A percentile compares a stretch with the other conserved stretches of the same genome.
phyloP scores from a whole-genome alignment of 1,140 invertebrate species.

The Drosophila ficusphila region DNA sequence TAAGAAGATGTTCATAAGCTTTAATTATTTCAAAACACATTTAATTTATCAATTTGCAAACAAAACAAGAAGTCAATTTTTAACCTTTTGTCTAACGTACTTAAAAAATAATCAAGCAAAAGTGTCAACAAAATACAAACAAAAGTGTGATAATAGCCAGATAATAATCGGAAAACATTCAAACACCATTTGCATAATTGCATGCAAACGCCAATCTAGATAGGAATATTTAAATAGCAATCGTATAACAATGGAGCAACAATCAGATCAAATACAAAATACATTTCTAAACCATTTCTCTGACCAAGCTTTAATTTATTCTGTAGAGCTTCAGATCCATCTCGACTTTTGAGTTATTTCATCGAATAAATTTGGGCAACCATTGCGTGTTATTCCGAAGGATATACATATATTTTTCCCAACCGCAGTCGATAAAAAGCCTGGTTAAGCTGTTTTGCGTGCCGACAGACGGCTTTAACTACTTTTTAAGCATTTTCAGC shows the following conservation, averaged over 20 bases:
- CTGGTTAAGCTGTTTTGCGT: constrained; percentile 11
- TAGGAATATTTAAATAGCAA: neutral
- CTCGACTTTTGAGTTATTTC: neutral
- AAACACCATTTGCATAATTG: constrained; percentile 7
- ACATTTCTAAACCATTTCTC: neutral
- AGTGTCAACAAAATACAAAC: neutral
- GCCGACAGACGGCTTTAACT: constrained; percentile 29
- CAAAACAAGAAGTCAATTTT: too few species aligned
- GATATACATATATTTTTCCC: neutral
- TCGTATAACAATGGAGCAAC: neutral
- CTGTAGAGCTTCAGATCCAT: neutral
- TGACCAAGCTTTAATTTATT: neutral
- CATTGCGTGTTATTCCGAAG: neutral
- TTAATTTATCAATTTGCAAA: too few species aligned
- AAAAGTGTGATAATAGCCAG: neutral
- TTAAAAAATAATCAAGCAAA: neutral
- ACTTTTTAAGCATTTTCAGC: constrained; percentile 44
- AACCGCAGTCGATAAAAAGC: neutral
- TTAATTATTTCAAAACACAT: too few species aligned
- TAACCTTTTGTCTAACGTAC: neutral
- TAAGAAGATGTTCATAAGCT: too few species aligned
- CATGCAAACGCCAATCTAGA: neutral
- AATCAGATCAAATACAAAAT: neutral
- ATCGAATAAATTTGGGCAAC: neutral
- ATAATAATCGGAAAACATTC: neutral